Conservation (phyloP, 2,888 invertebrate species). For the Drosophila longiperda region DNA sequence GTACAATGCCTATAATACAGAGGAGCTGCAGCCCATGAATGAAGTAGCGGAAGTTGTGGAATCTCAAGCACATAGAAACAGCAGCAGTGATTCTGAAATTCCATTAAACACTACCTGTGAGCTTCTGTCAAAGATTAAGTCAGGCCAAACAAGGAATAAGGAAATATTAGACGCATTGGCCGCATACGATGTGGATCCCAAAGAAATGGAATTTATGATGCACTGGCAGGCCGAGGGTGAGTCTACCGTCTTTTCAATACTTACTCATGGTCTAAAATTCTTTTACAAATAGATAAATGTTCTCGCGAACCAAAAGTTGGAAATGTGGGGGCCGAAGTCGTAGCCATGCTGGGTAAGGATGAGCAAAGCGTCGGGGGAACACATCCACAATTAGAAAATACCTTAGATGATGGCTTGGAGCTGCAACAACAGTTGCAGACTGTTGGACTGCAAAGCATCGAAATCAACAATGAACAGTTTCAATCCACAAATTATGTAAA, state of each 20-base stretch:
- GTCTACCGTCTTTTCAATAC: neutral
- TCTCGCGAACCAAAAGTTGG: neutral
- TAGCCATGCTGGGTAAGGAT: conserved; percentile 23
- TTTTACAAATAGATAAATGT: neutral
- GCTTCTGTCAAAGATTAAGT: neutral
- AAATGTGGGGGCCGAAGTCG: conserved; percentile 43
- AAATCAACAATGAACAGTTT: neutral
- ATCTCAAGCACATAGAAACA: conserved; percentile 10
- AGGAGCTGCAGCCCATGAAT: conserved; percentile 57
- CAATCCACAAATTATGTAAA: neutral
- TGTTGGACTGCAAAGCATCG: neutral
- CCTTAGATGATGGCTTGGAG: neutral
- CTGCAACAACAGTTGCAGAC: conserved; percentile 1
- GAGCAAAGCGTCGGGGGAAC: neutral
- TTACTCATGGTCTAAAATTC: no score
- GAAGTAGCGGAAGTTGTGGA: conserved; percentile 1
- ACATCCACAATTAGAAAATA: neutral
- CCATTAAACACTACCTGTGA: conserved; percentile 3
- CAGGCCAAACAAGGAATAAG: neutral
- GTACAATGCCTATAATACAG: conserved; percentile 61
- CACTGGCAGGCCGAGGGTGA: conserved; percentile 20
- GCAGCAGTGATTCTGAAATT: conserved; percentile 18
- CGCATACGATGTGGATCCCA: conserved; percentile 19
- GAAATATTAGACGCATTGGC: conserved; percentile 14
- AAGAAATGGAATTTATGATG: neutral